Evolutionary conservation across 2,797 vertebrate species (phyloP).

Genomic region (Acipenser oxyrinchus): DNA sequence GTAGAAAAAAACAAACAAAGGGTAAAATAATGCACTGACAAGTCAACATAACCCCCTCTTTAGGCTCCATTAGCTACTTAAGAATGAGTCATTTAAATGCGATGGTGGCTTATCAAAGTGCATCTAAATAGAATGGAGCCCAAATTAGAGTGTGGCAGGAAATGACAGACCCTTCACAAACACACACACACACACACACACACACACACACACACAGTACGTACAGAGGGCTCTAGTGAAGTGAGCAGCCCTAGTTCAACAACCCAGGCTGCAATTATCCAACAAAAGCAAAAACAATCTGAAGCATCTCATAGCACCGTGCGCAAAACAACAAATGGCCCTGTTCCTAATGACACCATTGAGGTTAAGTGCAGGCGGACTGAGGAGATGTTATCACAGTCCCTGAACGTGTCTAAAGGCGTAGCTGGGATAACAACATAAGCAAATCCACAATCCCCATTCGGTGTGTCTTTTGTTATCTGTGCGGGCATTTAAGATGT

Average conservation of each 20-base stretch:
- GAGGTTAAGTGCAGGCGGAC: conserved; percentile 8
- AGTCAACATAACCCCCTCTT: no score
- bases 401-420: conserved; percentile 1
- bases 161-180: no score
- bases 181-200: no score
- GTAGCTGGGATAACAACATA: conserved; percentile 5
- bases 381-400: conserved; percentile 13
- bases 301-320: not conserved
- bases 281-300: conserved; percentile 7
- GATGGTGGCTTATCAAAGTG: no score
- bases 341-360: conserved; percentile 13
- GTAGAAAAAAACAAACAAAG: no score
- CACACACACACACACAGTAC: no score
- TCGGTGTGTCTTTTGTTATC: not conserved
- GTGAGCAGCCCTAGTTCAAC: not conserved
- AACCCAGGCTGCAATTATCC: conserved; percentile 6
- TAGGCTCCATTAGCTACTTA: no score
- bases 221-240: no score
- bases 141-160: no score
- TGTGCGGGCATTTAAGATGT: not conserved
- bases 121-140: no score
- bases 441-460: conserved; percentile 5
- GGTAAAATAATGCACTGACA: no score
- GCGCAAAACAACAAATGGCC: conserved; percentile 10
- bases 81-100: no score